Percentiles rank a stretch among this genome's conserved stretches.
Evolutionary conservation across 2,888 invertebrate species (phyloP).

Genomic region (Tethea ocularis): DNA sequence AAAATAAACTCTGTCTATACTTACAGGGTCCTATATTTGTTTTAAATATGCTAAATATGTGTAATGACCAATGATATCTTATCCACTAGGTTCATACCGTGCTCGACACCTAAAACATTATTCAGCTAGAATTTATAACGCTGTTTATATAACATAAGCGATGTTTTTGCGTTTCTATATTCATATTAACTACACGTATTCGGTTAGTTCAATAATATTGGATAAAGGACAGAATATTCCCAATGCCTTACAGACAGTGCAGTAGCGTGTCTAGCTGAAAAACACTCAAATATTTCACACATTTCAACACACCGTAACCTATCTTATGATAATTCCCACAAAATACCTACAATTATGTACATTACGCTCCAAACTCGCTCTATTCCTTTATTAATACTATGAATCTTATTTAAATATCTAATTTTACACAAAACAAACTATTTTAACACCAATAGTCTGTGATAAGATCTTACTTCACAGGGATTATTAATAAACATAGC

Average conservation of each 20-base stretch:
- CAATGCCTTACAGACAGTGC: not conserved
- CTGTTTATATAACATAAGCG: not conserved
- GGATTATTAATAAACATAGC: conserved; percentile 13
- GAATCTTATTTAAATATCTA: conserved; percentile 14
- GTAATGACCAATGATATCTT: conserved; percentile 46
- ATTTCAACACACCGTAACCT: conserved; percentile 45
- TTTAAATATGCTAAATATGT: conserved; percentile 41
- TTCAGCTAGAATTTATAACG: conserved; percentile 32
- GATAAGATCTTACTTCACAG: not conserved
- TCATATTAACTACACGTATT: not conserved
- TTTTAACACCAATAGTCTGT: conserved; percentile 35
- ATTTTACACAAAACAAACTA: conserved; percentile 43
- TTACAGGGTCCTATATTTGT: conserved; percentile 57
- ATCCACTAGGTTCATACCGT: conserved; percentile 73
- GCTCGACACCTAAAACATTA: conserved; percentile 59
- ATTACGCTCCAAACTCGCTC: conserved; percentile 41
- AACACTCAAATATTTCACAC: conserved; percentile 13
- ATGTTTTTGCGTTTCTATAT: not conserved
- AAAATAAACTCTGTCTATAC: conserved; percentile 79
- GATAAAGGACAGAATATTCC: conserved; percentile 3
- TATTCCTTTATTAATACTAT: conserved; percentile 38
- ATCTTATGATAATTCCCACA: conserved; percentile 48
- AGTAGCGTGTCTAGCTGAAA: conserved; percentile 7
- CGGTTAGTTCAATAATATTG: not conserved
- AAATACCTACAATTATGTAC: conserved; percentile 60